Conservation (phyloP, 1,140 invertebrate species). For the Drosophila sulfurigaster region DNA sequence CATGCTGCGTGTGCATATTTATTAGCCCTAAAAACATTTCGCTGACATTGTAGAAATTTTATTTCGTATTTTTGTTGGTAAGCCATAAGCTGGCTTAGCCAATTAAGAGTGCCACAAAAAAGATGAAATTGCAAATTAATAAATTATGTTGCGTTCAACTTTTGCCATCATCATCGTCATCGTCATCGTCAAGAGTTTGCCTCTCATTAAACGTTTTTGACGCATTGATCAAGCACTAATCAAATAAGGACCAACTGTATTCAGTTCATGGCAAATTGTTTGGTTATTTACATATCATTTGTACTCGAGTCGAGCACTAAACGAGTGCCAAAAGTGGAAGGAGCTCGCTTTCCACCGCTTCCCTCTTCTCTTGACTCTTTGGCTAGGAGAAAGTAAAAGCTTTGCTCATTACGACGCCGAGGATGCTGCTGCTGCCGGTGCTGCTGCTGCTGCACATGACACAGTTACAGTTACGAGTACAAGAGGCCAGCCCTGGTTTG, state of each 20-base stretch:
- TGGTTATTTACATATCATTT: conserved; percentile 80
- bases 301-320: conserved; percentile 27
- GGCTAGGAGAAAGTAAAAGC: conserved; percentile 40
- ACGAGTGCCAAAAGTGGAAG: conserved; percentile 37
- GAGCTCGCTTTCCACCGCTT: not conserved
- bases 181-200: not conserved
- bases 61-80: not conserved
- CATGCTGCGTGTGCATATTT: conserved; percentile 22
- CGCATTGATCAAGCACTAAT: conserved; percentile 75
- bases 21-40: conserved; percentile 14
- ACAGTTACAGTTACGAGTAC: conserved; percentile 52
- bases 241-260: conserved; percentile 53
- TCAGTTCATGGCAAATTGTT: conserved; percentile 67
- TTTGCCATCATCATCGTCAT: no score
- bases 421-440: not conserved
- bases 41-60: not conserved
- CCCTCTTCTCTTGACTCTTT: not conserved
- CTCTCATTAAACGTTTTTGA: conserved; percentile 50
- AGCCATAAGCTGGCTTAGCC: not conserved
- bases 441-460: conserved; percentile 47
- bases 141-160: not conserved
- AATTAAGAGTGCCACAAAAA: not conserved
- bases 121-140: not conserved
- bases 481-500: conserved; percentile 36
- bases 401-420: conserved; percentile 43